Conservation (phyloP, 1,140 invertebrate species). For the Cotesia glomerata region DNA sequence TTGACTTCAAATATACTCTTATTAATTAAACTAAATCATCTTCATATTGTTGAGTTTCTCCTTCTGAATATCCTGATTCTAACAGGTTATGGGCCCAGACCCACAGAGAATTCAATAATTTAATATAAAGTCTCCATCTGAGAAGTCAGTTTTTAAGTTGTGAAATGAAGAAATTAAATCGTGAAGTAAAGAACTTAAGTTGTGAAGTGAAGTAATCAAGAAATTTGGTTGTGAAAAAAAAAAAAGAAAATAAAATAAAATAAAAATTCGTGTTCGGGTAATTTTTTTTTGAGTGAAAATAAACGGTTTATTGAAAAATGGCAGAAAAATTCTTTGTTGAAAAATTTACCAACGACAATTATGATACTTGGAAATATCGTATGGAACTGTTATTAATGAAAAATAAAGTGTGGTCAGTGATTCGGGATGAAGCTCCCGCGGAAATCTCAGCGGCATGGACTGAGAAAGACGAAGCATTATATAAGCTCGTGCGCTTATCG, state of each 20-base stretch:
- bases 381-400: background rate
- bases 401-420: background rate
- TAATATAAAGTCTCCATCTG: background rate
- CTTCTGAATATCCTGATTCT: background rate
- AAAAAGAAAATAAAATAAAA: too few relatives aligned
- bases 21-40: too few relatives aligned
- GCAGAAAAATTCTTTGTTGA: background rate
- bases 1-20: too few relatives aligned
- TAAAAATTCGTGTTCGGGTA: too few relatives aligned
- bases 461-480: slow-evolving; percentile 26
- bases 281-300: too few relatives aligned
- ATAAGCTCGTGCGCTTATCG: slow-evolving; percentile 33
- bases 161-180: background rate
- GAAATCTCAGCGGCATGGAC: background rate
- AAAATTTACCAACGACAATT: background rate
- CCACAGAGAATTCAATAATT: background rate
- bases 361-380: background rate
- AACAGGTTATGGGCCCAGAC: background rate
- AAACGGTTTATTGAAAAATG: too few relatives aligned
- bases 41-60: too few relatives aligned
- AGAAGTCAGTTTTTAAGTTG: background rate
- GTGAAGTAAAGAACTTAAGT: background rate
- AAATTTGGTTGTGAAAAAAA: too few relatives aligned
- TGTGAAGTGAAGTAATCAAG: too few relatives aligned
- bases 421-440: background rate